Conservation (phyloP, 2,113 vertebrate species). For the Pseudopipra pipra region DNA sequence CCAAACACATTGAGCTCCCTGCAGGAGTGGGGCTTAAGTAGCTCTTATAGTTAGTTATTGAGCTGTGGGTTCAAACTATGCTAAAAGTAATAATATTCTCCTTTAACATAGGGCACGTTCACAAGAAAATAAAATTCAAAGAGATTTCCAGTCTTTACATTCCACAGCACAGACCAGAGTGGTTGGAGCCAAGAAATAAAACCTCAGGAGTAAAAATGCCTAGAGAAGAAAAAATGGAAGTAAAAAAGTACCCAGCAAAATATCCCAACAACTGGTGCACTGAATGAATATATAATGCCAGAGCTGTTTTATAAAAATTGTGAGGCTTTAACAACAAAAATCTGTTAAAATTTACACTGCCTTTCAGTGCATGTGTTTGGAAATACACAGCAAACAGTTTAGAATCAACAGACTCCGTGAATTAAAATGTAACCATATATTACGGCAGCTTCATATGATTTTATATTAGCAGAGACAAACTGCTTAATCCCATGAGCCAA, state of each 20-base stretch:
- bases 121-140: slow-evolving; percentile 4
- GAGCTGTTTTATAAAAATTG: slow-evolving; percentile 31
- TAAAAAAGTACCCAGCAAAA: neutral
- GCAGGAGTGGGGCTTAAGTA: neutral
- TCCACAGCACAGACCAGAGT: neutral
- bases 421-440: slow-evolving; percentile 27
- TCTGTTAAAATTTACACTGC: slow-evolving; percentile 34
- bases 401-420: slow-evolving; percentile 18
- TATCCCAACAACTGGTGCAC: neutral
- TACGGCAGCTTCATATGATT: slow-evolving; percentile 22
- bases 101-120: neutral
- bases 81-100: neutral
- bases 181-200: slow-evolving; percentile 8
- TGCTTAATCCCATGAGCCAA: slow-evolving; percentile 48
- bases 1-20: neutral
- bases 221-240: neutral
- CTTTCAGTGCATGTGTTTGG: slow-evolving; percentile 9
- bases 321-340: slow-evolving; percentile 44
- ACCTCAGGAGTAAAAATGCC: neutral
- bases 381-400: slow-evolving; percentile 31
- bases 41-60: neutral
- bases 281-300: slow-evolving; percentile 25
- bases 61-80: neutral
- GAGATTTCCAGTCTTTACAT: slow-evolving; percentile 2
- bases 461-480: slow-evolving; percentile 60